A percentile compares a stretch with the other conserved stretches of the same genome.
These are phyloP conservation scores for Synergus umbraculus DNA, from an alignment of 2,888 invertebrate genomes.

Conservation along the genomic window DNA sequence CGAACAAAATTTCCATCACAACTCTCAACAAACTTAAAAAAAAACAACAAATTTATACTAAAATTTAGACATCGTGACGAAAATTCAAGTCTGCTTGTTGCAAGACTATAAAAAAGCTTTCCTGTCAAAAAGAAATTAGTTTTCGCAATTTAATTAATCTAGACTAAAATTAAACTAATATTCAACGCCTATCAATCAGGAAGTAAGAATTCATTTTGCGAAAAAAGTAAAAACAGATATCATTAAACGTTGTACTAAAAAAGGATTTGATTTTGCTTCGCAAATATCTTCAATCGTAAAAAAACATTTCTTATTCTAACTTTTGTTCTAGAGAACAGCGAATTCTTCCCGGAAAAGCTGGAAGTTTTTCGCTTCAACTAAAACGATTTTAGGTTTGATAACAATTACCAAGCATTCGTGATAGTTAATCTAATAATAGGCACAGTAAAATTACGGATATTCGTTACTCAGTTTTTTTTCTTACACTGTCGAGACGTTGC, in stretches of 20 bases:
- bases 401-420: constrained; percentile 29
- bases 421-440: constrained; percentile 72
- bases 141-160: background rate
- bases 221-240: background rate
- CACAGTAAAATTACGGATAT: constrained; percentile 74
- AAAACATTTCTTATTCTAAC: constrained; percentile 3
- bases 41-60: constrained; percentile 1
- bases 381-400: constrained; percentile 29
- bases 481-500: constrained; percentile 71
- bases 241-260: background rate
- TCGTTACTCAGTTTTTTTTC: constrained; percentile 57
- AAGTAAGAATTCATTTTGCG: background rate
- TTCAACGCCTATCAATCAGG: background rate
- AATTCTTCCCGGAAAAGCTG: background rate
- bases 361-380: background rate
- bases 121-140: background rate
- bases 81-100: constrained; percentile 1
- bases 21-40: background rate
- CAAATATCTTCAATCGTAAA: background rate
- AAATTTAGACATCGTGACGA: constrained; percentile 19
- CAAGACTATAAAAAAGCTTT: background rate
- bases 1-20: constrained; percentile 15
- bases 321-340: constrained; percentile 2
- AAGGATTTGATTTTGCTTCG: background rate
- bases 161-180: background rate